Evolutionary conservation across 2,113 vertebrate genomes (phyloP), one percentile per base, ranked within the genome.

Genomic region (Hippocampus zosterae): DNA sequence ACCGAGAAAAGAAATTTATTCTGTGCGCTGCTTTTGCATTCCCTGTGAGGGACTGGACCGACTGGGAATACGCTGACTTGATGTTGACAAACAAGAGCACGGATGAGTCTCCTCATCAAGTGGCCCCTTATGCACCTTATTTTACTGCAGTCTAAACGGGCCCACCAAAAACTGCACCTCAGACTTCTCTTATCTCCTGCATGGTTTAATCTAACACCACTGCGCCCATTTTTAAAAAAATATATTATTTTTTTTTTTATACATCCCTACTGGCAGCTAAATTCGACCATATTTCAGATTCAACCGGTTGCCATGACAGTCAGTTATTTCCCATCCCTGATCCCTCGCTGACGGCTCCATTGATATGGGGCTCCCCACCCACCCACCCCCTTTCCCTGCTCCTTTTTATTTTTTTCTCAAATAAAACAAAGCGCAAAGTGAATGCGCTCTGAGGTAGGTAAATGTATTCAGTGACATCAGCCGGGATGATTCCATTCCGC

Each of bases 391-490:
- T 50, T 69, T 68, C 53, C 67, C 83, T 19, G 15, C 46, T 50
- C 73, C 66, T 72, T 68, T 78, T 73, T 77, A 18, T 53, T 84
- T 89, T 89, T 85, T 88, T 86, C 90, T 80, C 76, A 78, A 85
- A 89, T 88, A 90, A 92, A 91, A 92, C 90, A 91, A 92, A 92
- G 88, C 86, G 72, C 65, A 68, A 72, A 70, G 82, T 96, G 94
- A 97, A 96, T 94, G 92, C 84, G 87, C 96, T 33, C 94, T 94
- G 95, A 95, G 94, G 96, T 95, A 96, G 95, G 96, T 96, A 96
- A 96, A 97, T 96, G 93, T 96, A 97, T 97, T 94, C 96, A 84
- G 91, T 95, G 95, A 95, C 95, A 96, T 93, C 86, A 92, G 95
- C 94, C 94, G 79, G 95, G 94, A 94, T 93, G 93, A 95, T 94